Percentiles rank a stretch among this genome's conserved stretches.
Evolutionary conservation across 2,113 vertebrate genomes (phyloP).

Genomic region (Dipodomys merriami): DNA sequence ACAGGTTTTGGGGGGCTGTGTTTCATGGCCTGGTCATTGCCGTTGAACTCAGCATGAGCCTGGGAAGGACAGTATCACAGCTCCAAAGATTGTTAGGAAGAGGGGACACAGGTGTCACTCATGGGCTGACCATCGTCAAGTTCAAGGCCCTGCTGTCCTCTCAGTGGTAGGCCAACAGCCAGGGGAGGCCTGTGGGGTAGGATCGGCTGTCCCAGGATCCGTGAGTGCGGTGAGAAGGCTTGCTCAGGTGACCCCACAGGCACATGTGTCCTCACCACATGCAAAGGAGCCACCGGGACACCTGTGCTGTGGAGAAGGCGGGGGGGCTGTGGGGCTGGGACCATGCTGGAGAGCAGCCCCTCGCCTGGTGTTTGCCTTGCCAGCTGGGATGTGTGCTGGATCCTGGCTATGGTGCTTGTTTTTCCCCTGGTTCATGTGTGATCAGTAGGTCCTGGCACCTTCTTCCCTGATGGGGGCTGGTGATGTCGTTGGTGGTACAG

Average conservation of each 20-base stretch:
- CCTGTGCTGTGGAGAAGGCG: not conserved
- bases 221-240: not conserved
- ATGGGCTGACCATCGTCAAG: rapidly evolving
- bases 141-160: not conserved
- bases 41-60: rapidly evolving
- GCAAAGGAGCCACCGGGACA: rapidly evolving
- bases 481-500: rapidly evolving
- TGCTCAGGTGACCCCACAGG: not conserved
- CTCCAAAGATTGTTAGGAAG: not conserved
- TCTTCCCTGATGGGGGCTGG: no score
- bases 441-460: not conserved
- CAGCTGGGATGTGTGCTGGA: not conserved
- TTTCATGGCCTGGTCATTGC: not conserved
- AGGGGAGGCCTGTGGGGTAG: rapidly evolving
- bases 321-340: no score
- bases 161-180: rapidly evolving
- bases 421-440: not conserved
- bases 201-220: no score
- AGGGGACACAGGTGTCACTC: rapidly evolving
- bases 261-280: rapidly evolving
- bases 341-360: no score
- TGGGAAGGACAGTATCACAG: rapidly evolving
- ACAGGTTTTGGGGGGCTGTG: rapidly evolving
- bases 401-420: not conserved
- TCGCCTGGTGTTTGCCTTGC: no score